Evolutionary conservation across 2,113 vertebrate species (phyloP), one percentile per base, ranked within the genome.

Genomic region (Brevimyrus niger): DNA sequence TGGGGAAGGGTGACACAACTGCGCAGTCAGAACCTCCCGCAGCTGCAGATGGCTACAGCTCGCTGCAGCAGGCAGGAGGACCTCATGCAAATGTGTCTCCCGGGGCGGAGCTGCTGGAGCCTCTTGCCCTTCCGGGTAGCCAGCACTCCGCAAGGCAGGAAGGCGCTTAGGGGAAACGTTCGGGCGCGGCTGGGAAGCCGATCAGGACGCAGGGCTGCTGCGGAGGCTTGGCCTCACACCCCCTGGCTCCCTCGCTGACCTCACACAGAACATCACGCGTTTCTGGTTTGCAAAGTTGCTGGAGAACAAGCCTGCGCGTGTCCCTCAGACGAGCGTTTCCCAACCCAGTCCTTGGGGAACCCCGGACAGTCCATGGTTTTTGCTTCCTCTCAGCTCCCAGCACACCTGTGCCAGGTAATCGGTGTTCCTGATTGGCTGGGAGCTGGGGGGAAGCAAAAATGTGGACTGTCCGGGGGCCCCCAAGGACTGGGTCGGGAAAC

Each of bases 301-400:
- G 15, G 35, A 89, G 4, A 83, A 2, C 90, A 92, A 13, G 38
- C 46, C 88, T 89, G 80, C 53, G 53, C 51, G 80, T 89, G 89
- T 53, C 90, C 83, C 35, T 51, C 88, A 44, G 65, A n/a, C n/a
- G 9, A 88, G 27, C 2, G 17, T 6, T 53, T 53, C 51, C 51
- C 51, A 53, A 53, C 51, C 17, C 51, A 53, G 51, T 53, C 51
- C 51, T 53, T 0, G 17, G 17, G 51, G 51, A 21, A 53, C 4
- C 51, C 17, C 17, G 1, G 51, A 21, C 51, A 53, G 51, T 53
- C 51, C 51, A 53, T 6, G 17, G 17, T 53, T 6, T 53, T 53
- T 53, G 51, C 51, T 53, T 53, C 51, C 51, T 53, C 4, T 53
- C 51, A 53, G 17, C 51, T 21, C 17, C 4, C 51, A 53, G 51